A percentile compares a stretch with the other conserved stretches of the same genome.
Evolutionary conservation across 2,888 invertebrate genomes (phyloP).

Genomic region (Cerceris rybyensis): DNA sequence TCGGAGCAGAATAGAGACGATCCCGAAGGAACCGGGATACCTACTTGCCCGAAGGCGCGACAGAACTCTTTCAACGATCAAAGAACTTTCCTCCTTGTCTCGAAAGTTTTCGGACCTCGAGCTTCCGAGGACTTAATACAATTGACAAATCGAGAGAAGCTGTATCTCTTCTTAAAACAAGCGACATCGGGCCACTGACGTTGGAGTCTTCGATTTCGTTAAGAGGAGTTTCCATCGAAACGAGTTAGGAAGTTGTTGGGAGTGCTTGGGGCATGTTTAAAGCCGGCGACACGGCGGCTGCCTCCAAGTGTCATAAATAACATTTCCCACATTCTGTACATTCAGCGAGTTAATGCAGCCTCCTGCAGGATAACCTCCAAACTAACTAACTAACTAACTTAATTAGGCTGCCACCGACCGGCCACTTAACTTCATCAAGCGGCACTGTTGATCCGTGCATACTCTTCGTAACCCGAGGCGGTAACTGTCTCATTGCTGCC

Average conservation of each 20-base stretch:
- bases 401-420: conserved; percentile 66
- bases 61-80: too few relatives aligned
- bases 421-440: conserved; percentile 72
- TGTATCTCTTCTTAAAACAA: too few relatives aligned
- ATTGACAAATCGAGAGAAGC: too few relatives aligned
- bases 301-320: conserved; percentile 56
- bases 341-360: conserved; percentile 44
- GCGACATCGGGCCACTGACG: too few relatives aligned
- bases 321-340: conserved; percentile 58
- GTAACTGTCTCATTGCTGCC: conserved; percentile 8
- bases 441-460: conserved; percentile 52
- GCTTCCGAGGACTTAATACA: too few relatives aligned
- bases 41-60: too few relatives aligned
- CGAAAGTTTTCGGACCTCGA: too few relatives aligned
- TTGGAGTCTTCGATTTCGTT: too few relatives aligned
- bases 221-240: conserved; percentile 9
- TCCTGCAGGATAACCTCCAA: conserved; percentile 50
- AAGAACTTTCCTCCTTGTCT: too few relatives aligned
- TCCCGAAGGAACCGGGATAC: too few relatives aligned
- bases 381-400: conserved; percentile 63
- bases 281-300: conserved; percentile 2
- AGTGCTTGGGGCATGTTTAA: conserved; percentile 13
- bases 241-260: neutral
- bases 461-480: conserved; percentile 25
- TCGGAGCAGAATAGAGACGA: too few relatives aligned